Evolutionary conservation across 2,113 vertebrate species (phyloP), one percentile per base, ranked within the genome.

Genomic region (Chelonoidis abingdonii): DNA sequence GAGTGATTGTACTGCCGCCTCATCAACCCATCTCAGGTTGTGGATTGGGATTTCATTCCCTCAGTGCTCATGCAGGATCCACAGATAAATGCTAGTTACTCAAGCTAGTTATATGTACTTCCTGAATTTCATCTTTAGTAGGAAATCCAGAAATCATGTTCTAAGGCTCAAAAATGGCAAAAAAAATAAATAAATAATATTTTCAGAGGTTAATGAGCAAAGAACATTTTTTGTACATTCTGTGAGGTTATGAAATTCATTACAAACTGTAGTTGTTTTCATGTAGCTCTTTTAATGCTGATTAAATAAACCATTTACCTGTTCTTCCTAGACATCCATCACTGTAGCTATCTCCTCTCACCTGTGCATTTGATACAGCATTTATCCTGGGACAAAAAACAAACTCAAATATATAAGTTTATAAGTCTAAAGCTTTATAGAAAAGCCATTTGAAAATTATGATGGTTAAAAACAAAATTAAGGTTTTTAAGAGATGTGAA

Each of bases 331-430:
- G 96, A 91, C 99, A 99, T 97, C 99, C 99, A 3, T 99, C 99
- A 65, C 98, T 99, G 76, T 99, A 99, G 53, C 98, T 98, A 97
- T 99, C 99, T 21, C 99, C 99, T 97, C 99, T 98, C 97, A 99
- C 99, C 95, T 99, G 99, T 13, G 99, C 99, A 22, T 99, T 99
- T 80, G 99, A 99, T 49, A 99, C 99, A 5, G 99, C 99, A 80
- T 99, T 99, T 97, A 99, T 99, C 99, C 99, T 99, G 93, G 13
- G 92, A 90, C 5, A 93, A 80, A 54, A 88, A 84, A 80, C 35
- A 92, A 8, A 1, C 2, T 0, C 59, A 2, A 47, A 5, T 14
- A 22, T 78, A 93, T 44, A 86, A 54, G 8, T 65, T 24, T 50
- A 50, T 35, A 21, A 84, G 38, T 47, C 21, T 44, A 44, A 27